These are phyloP conservation scores for Drosophila conformis DNA, from an alignment of 2,888 invertebrate species.

Conservation along the genomic window DNA sequence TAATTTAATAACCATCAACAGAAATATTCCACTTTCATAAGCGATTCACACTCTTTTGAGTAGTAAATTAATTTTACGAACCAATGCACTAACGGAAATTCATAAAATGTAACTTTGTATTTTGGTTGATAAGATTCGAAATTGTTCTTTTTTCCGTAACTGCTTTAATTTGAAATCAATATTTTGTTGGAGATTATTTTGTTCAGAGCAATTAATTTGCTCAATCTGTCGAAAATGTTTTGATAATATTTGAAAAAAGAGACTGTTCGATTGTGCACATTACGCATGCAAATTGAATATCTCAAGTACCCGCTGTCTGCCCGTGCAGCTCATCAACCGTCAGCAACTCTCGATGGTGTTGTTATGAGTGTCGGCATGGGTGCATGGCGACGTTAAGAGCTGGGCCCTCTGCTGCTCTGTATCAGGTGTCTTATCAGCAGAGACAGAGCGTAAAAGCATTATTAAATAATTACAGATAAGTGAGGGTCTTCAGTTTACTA, in stretches of 20 bases:
- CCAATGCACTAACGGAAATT: slow-evolving; percentile 5
- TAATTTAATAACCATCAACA: slow-evolving; percentile 9
- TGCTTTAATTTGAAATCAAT: neutral
- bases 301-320: slow-evolving; percentile 5
- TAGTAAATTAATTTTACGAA: slow-evolving; percentile 1
- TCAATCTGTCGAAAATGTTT: slow-evolving; percentile 5
- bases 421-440: slow-evolving; percentile 59
- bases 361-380: slow-evolving; percentile 38
- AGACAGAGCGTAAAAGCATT: slow-evolving; percentile 47
- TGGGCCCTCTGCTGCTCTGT: slow-evolving; percentile 9
- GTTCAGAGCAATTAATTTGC: neutral
- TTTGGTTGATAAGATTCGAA: slow-evolving; percentile 20
- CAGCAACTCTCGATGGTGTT: slow-evolving; percentile 42
- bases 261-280: slow-evolving; percentile 33
- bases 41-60: slow-evolving; percentile 3
- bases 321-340: slow-evolving; percentile 52
- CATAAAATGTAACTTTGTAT: neutral
- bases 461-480: slow-evolving; percentile 66
- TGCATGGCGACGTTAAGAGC: slow-evolving; percentile 37
- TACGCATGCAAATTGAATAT: slow-evolving; percentile 37
- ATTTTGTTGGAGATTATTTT: neutral
- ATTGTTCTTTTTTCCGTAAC: slow-evolving; percentile 13
- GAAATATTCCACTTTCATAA: slow-evolving; percentile 20
- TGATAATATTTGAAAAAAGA: slow-evolving; percentile 6
- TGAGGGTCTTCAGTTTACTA: slow-evolving; percentile 51